phyloP scores from a whole-genome alignment of 2,113 vertebrate genomes.

The Meriones unguiculatus region DNA sequence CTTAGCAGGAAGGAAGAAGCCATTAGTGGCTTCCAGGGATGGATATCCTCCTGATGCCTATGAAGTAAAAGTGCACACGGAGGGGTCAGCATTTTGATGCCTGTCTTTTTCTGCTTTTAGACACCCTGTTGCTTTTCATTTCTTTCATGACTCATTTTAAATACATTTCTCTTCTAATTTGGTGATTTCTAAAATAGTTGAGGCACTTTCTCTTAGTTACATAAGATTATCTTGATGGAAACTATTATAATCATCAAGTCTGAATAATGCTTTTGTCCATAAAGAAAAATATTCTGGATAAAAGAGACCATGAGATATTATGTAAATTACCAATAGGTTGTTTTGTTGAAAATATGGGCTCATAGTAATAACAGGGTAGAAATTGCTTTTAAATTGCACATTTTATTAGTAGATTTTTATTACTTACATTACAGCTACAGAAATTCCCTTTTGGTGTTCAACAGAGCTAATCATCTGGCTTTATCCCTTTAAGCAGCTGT shows the following conservation, averaged over 20 bases:
- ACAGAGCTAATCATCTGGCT: slow-evolving; percentile 21
- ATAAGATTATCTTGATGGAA: slow-evolving; percentile 25
- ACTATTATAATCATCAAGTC: slow-evolving; percentile 27
- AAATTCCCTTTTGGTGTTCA: neutral
- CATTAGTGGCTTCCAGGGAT: neutral
- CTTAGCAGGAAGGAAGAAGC: neutral
- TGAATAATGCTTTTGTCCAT: neutral
- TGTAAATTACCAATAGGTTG: slow-evolving; percentile 26
- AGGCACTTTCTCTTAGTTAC: slow-evolving; percentile 20
- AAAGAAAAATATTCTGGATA: neutral
- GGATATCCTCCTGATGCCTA: neutral
- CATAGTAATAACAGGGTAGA: slow-evolving; percentile 42
- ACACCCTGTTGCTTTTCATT: neutral
- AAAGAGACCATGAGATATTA: neutral
- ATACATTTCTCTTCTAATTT: slow-evolving; percentile 28
- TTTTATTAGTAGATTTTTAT: slow-evolving; percentile 7
- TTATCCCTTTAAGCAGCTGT: neutral
- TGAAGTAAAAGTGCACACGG: neutral
- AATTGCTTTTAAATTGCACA: slow-evolving; percentile 38
- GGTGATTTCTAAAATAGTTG: slow-evolving; percentile 49
- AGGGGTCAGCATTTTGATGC: fast-evolving
- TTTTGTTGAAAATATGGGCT: slow-evolving; percentile 48
- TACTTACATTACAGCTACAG: neutral
- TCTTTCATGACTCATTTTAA: slow-evolving; percentile 8
- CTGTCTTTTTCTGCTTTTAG: neutral